Base-by-base conservation (phyloP, 2,888 invertebrate genomes). In the Dryococelus australis region DNA sequence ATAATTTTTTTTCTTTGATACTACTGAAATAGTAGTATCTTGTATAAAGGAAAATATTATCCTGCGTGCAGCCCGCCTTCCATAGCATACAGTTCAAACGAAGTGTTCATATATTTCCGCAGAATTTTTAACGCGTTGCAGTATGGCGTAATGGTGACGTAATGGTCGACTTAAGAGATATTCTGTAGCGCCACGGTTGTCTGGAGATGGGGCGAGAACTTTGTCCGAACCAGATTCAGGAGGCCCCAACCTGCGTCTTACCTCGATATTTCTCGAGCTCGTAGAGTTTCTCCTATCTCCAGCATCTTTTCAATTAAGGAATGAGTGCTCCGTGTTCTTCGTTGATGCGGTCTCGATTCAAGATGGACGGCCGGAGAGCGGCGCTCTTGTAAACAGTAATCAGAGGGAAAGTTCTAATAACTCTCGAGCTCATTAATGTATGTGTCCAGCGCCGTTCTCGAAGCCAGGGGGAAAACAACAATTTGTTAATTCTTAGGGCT, bases 241-340 rank as follows among this genome's bases (percentile, higher is more conserved):
- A 20, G 16, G 20, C 65, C n/a, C 65, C 65, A 65, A 65, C 6
- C 65, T 65, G 65, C n/a, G n/a, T 65, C 20, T 8, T 0, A 9
- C 65, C 65, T 8, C 65, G 24, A 24, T 65, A 65, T 65, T 65
- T n/a, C n/a, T 8, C 65, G 2, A 20, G 65, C 65, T 65, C 8
- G 65, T 16, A 65, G 65, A 65, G 65, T 65, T 65, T 24, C 20
- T n/a, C 65, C n/a, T 65, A 65, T 65, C 65, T 65, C 24, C 24
- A n/a, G 65, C 65, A 65, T 65, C 65, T 65, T 65, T 65, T 65
- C 65, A 65, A 65, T 65, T 65, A 65, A 65, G 65, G 65, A 65
- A 65, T 65, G 10, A 65, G 24, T 65, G 65, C 24, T n/a, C 24
- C 65, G 65, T 20, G 65, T 20, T 65, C 65, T 20, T 20, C 65